Percentiles rank a stretch among this genome's conserved stretches.
Conservation (phyloP, 2,797 vertebrate species). For the Buceros bicornis region DNA sequence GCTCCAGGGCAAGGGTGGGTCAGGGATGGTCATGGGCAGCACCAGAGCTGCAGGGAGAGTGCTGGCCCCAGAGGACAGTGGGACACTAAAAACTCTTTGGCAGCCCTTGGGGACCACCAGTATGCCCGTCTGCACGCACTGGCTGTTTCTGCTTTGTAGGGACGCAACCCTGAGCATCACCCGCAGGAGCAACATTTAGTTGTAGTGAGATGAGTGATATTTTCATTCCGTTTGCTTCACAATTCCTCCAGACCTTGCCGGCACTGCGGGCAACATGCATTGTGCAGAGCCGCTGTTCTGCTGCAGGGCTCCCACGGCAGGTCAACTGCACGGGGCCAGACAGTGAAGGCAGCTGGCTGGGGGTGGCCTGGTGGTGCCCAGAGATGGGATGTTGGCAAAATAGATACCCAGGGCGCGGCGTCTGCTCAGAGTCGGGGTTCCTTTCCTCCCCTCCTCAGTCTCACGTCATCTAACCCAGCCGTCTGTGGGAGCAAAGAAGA, state of each 20-base stretch:
- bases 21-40: not conserved
- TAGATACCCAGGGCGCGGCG: not conserved
- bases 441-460: not conserved
- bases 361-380: not conserved
- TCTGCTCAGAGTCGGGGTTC: not conserved
- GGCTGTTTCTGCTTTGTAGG: too few species aligned
- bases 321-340: not conserved
- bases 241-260: not conserved
- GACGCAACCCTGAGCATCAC: too few species aligned
- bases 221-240: accelerated
- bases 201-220: too few species aligned
- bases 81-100: too few species aligned
- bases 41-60: too few species aligned
- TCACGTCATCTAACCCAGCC: not conserved
- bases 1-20: not conserved
- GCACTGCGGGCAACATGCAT: not conserved
- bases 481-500: not conserved
- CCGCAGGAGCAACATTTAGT: too few species aligned
- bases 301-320: not conserved
- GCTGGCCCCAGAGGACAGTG: too few species aligned
- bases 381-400: not conserved
- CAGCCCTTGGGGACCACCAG: too few species aligned
- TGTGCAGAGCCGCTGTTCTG: accelerated
- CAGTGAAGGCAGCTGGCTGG: not conserved
- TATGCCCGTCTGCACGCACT: too few species aligned